Percentiles rank a stretch among this genome's conserved stretches.
Evolutionary conservation across 2,888 invertebrate genomes (phyloP).

Genomic region (Megamerina dolium): DNA sequence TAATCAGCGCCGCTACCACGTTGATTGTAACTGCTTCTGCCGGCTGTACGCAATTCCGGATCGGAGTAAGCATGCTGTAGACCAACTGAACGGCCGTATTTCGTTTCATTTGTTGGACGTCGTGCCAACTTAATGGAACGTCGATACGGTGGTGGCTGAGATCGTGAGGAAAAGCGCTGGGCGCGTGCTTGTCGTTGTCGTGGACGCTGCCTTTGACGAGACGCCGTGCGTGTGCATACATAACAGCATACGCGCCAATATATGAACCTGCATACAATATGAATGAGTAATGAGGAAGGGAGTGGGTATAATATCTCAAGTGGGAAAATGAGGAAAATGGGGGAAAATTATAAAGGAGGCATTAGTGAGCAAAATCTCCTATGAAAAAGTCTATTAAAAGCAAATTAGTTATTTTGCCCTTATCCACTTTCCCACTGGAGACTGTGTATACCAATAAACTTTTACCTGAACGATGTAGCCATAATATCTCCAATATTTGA

Average conservation of each 20-base stretch:
- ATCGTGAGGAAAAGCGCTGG: constrained; percentile 42
- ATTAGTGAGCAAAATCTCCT: not conserved
- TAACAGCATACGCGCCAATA: constrained; percentile 92
- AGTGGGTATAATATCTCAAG: too few relatives aligned
- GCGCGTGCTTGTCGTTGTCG: constrained; percentile 31
- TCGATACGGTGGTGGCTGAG: constrained; percentile 51
- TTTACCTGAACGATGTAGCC: constrained; percentile 80
- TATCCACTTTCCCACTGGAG: too few relatives aligned
- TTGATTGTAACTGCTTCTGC: constrained; percentile 32
- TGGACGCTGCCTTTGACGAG: constrained; percentile 43
- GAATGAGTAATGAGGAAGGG: not conserved
- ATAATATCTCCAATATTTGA: constrained; percentile 92
- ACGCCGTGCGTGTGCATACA: constrained; percentile 76
- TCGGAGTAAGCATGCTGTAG: constrained; percentile 66
- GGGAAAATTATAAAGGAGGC: not conserved
- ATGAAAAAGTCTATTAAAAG: not conserved
- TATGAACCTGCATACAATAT: constrained; percentile 58
- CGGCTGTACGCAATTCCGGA: constrained; percentile 56
- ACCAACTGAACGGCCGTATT: constrained; percentile 53
- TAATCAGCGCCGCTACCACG: too few relatives aligned
- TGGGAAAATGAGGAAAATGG: not conserved
- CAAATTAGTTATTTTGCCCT: too few relatives aligned
- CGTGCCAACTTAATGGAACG: constrained; percentile 58
- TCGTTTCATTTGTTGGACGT: constrained; percentile 57
- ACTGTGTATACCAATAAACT: not conserved